Evolutionary conservation across 2,888 invertebrate species (phyloP).

Genomic region (Drosophila setosimentum): DNA sequence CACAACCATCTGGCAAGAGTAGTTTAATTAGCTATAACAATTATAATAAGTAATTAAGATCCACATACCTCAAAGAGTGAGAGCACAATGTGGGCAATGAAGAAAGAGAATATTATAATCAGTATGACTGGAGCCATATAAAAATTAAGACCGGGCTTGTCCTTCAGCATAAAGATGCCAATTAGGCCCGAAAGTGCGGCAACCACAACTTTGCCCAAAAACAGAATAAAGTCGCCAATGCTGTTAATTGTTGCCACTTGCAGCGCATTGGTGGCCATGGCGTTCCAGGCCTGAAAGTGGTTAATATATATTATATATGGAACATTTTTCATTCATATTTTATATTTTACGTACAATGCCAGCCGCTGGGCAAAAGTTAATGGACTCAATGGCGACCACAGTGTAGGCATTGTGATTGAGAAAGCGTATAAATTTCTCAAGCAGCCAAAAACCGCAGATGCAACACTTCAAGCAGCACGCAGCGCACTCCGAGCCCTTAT

Average conservation of each 20-base stretch:
- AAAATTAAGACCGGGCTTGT: conserved; percentile 91
- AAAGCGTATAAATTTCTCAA: conserved; percentile 96
- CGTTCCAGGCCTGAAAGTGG: conserved; percentile 93
- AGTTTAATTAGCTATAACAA: neutral
- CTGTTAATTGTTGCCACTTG: conserved; percentile 97
- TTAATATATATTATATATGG: neutral
- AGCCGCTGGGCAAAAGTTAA: conserved; percentile 95
- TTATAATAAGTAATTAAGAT: neutral
- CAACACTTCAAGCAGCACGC: conserved; percentile 92
- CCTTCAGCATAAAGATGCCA: conserved; percentile 91
- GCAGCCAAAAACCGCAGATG: conserved; percentile 95
- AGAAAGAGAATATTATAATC: conserved; percentile 94
- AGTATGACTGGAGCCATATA: conserved; percentile 94
- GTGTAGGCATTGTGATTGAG: conserved; percentile 98
- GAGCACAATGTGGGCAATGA: conserved; percentile 96
- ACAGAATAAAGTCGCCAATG: conserved; percentile 96
- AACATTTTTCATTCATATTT: neutral
- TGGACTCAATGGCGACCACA: conserved; percentile 96
- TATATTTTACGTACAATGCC: conserved; percentile 88
- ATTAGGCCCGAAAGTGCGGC: conserved; percentile 93
- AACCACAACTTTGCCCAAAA: conserved; percentile 92
- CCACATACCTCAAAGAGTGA: conserved; percentile 94
- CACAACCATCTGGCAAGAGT: conserved; percentile 92
- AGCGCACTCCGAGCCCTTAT: conserved; percentile 91
- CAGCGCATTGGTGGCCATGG: conserved; percentile 92